Conservation (phyloP, 2,113 vertebrate species). For the Sus scrofa region DNA sequence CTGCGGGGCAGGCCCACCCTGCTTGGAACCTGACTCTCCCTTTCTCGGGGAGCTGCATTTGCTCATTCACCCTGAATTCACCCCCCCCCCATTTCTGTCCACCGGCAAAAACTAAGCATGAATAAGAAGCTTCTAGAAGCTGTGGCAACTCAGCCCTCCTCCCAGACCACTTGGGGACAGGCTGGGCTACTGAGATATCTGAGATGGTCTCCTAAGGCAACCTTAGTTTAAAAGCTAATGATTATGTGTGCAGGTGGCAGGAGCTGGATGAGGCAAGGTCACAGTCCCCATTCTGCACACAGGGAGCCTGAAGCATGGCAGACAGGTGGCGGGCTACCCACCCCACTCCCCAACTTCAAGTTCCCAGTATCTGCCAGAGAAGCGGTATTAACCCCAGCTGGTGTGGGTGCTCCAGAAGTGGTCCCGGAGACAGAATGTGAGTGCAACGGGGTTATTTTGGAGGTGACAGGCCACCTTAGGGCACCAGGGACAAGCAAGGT, state of each 20-base stretch:
- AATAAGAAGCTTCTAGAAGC: background rate
- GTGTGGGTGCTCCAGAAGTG: background rate
- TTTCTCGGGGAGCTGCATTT: background rate
- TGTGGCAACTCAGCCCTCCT: background rate
- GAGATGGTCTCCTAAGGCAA: background rate
- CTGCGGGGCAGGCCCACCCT: background rate
- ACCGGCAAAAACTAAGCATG: background rate
- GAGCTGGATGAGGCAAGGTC: background rate
- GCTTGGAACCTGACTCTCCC: conserved; percentile 4
- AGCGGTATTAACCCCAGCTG: background rate
- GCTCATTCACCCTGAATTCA: background rate
- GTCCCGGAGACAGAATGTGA: background rate
- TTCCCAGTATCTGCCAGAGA: background rate
- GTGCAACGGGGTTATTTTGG: background rate
- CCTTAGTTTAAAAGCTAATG: background rate
- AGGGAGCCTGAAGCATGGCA: background rate
- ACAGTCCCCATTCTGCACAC: background rate
- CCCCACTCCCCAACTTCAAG: background rate
- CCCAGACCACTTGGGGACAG: background rate
- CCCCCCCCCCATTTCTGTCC: background rate
- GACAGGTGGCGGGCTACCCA: background rate
- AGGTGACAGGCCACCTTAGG: background rate
- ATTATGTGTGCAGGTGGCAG: background rate
- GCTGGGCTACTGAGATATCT: background rate
- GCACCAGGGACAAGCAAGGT: background rate